A percentile compares a stretch with the other conserved stretches of the same genome.
Evolutionary conservation across 1,140 invertebrate species (phyloP).

Genomic region (Melanaphis sacchari): DNA sequence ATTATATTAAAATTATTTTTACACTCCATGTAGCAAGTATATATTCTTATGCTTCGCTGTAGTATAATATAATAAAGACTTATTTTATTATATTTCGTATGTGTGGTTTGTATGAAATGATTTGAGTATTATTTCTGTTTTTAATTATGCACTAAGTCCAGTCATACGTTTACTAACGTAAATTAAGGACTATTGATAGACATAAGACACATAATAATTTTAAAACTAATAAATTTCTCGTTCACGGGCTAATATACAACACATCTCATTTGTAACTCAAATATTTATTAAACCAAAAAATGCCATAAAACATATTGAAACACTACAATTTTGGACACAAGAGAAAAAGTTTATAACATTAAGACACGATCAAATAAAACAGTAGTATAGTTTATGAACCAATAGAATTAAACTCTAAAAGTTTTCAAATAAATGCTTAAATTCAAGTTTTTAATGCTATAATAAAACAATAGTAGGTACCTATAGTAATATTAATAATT

Average conservation of each 20-base stretch:
- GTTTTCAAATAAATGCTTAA: conserved; percentile 34
- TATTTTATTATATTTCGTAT: background rate
- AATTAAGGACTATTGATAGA: no score
- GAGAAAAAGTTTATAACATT: conserved; percentile 32
- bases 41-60: background rate
- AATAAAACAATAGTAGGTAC: background rate
- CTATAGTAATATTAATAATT: conserved; percentile 33
- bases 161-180: no score
- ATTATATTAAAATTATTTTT: background rate
- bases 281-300: conserved; percentile 39
- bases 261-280: background rate
- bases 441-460: conserved; percentile 27
- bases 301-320: conserved; percentile 37
- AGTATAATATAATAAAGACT: background rate
- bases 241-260: background rate
- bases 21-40: background rate
- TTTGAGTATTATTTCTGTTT: background rate
- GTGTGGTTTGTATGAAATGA: background rate
- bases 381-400: background rate
- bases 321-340: conserved; percentile 20
- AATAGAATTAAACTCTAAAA: conserved; percentile 35
- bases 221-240: background rate
- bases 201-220: background rate
- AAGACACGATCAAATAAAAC: background rate
- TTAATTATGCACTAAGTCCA: background rate